Base-by-base conservation (phyloP, 2,888 invertebrate genomes). In the Luperina testacea region DNA sequence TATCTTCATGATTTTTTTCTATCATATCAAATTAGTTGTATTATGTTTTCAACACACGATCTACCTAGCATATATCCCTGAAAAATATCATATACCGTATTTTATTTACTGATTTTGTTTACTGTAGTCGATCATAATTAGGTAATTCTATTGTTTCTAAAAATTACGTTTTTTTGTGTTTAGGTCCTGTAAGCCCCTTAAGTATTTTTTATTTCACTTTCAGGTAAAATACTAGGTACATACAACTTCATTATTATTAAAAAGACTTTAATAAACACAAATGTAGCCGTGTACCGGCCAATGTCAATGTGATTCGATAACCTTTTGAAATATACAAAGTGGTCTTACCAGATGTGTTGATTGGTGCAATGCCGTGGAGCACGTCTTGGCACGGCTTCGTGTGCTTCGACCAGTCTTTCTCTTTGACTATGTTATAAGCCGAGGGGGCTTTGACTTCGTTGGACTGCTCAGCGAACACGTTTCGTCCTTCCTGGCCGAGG, bases 341-440 rank as follows among this genome's bases (percentile, higher is more conserved):
- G 79, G 85, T 87, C 92, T 92, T 87, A 96, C 96, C 95, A 84
- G 95, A 92, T 78, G 95, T 95, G 87, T 95, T 95, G 87, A 95
- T 95, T 82, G 96, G 95, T 80, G 95, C 94, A 80, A 97, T 95
- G 85, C 96, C 95, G 91, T 95, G 96, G 81, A 98, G 95, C 88
- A 97, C 97, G 87, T 97, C 97, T 94, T 98, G 98, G 93, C 98
- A 98, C 65, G 98, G 97, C 86, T 97, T 96, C 6, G 98, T 98
- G 93, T 98, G 98, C 90, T 97, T 97, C 77, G 97, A 97, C 95
- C 97, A 97, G 89, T 97, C 97, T 83, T 94, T 94, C 63, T 95
- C 95, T 87, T 94, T 95, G 71, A 91, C 91, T 65, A 89, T 92
- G 75, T 92, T 93, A 84, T 92, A 94, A 24, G 92, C 90, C 1